Conservation (phyloP, 2,797 vertebrate genomes). For the Anableps anableps region DNA sequence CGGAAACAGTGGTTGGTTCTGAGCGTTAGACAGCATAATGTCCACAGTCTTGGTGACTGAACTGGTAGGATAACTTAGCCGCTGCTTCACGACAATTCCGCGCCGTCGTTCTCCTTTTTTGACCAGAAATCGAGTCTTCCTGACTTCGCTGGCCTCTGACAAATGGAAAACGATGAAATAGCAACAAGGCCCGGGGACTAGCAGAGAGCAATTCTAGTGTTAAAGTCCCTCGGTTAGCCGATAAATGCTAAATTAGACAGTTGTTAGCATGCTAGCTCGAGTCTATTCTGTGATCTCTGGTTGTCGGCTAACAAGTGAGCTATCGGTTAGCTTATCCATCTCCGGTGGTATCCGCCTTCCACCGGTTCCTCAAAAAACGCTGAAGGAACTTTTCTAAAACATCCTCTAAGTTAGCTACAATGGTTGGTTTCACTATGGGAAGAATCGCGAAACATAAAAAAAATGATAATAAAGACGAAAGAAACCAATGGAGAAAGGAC, state of each 20-base stretch:
- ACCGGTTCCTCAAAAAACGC: slow-evolving; percentile 65
- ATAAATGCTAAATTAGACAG: slow-evolving; percentile 52
- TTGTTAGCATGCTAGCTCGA: slow-evolving; percentile 71
- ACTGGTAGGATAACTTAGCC: slow-evolving; percentile 27
- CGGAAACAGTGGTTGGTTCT: slow-evolving; percentile 85
- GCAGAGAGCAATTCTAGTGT: slow-evolving; percentile 15
- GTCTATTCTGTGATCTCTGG: slow-evolving; percentile 67
- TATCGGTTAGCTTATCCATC: slow-evolving; percentile 82
- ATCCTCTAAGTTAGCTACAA: slow-evolving; percentile 23
- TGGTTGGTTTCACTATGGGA: neutral
- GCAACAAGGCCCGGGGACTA: slow-evolving; percentile 24
- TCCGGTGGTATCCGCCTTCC: slow-evolving; percentile 61
- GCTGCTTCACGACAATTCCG: slow-evolving; percentile 44
- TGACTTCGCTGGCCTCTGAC: slow-evolving; percentile 49
- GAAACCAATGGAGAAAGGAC: slow-evolving; percentile 37
- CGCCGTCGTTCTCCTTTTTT: slow-evolving; percentile 10
- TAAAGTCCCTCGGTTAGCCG: slow-evolving; percentile 53
- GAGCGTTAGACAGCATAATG: slow-evolving; percentile 86
- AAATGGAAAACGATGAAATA: slow-evolving; percentile 10
- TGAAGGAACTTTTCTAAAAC: slow-evolving; percentile 61
- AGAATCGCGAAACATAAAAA: neutral
- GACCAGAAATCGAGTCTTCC: slow-evolving; percentile 31
- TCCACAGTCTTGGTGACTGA: slow-evolving; percentile 30
- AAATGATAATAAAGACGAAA: slow-evolving; percentile 18
- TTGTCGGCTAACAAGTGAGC: slow-evolving; percentile 74